These are phyloP conservation scores for Parnassius glacialis DNA, from an alignment of 2,888 invertebrate genomes.

Conservation along the genomic window DNA sequence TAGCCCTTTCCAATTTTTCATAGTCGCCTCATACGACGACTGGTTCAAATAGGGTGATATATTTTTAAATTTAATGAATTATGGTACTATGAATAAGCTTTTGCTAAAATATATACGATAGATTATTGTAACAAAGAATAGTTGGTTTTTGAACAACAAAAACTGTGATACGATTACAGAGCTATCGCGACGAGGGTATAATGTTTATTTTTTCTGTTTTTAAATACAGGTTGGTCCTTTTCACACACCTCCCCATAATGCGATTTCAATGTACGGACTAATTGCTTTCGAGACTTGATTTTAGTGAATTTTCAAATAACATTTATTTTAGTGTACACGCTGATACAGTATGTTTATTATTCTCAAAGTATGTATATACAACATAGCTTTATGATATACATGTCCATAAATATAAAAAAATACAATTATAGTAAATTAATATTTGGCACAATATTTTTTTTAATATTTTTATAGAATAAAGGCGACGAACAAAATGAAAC, in stretches of 20 bases:
- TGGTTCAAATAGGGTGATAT: no score
- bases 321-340: constrained; percentile 40
- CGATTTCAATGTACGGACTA: constrained; percentile 65
- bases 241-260: constrained; percentile 52
- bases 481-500: no score
- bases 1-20: no score
- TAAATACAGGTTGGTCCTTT: constrained; percentile 54
- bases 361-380: background rate
- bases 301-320: constrained; percentile 38
- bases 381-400: no score
- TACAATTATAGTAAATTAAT: no score
- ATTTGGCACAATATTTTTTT: no score
- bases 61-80: no score
- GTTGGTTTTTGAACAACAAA: constrained; percentile 13
- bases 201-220: constrained; percentile 37
- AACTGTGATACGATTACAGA: constrained; percentile 14
- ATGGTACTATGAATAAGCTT: no score
- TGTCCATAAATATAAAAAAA: no score
- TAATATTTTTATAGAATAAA: no score
- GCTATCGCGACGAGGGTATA: constrained; percentile 18
- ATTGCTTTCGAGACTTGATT: constrained; percentile 53
- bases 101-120: background rate
- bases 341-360: constrained; percentile 7
- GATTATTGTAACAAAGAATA: constrained; percentile 6
- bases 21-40: no score